Base-by-base conservation (phyloP, 2,797 vertebrate species). In the Sebastes trivittatus region DNA sequence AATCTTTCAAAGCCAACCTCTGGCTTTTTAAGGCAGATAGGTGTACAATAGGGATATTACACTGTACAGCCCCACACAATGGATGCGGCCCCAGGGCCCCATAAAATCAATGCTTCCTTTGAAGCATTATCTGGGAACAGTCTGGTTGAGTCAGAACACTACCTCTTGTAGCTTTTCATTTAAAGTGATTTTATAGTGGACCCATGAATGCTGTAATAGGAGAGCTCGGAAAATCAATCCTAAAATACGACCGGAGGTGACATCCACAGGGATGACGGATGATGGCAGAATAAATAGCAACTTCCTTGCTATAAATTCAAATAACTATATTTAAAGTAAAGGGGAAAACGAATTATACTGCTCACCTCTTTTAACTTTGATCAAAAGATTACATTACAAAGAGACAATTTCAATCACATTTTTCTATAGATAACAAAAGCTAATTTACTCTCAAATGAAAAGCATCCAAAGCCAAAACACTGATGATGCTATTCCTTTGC, bases 61-160 rank as follows among this genome's bases (percentile, higher is more conserved):
- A 77, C 59, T 18, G 20, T 64, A 69, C 27, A 75, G 62, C 49
- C 7, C 30, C 22, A 65, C 38, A 75, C 78, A 89, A 78, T 77
- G 66, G 52, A 81, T 55, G 80, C 1, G 13, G 77, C 74, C 77
- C 76, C 61, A 4, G 30, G 68, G 82, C 22, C 34, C 16, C 10
- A 3, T 49, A 56, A 86, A 88, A 90, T 88, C 80, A 73, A 83
- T 85, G 76, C 68, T 62, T 76, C 56, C 60, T 78, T 42, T 72
- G 55, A 84, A 71, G 62, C 70, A 64, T 69, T 63, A 78, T 80
- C 62, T 66, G 52, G 61, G 56, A 82, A 80, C 34, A 65, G 67
- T 77, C 65, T 38, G 54, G 7, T 66, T 59, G 61, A 83, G 77
- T 86, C 81, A 70, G 88, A 71, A 55, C 18, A n/a, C 52, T 13